A percentile compares a stretch with the other conserved stretches of the same genome.
These are phyloP conservation scores for Stylophora pistillata DNA, from an alignment of 64 coral and sea anemone species.

Conservation along the genomic window DNA sequence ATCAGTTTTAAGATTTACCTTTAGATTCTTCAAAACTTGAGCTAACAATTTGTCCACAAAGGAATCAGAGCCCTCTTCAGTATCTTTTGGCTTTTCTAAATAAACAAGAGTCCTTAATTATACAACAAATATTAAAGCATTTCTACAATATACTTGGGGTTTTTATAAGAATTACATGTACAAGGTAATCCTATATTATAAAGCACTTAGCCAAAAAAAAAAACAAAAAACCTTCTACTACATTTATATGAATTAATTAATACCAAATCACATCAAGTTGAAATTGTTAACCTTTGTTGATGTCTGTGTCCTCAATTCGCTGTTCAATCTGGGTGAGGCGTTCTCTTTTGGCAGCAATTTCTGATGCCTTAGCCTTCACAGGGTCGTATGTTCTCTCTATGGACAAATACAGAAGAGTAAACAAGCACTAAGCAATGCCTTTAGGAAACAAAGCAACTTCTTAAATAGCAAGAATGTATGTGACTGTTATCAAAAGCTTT, in stretches of 20 bases:
- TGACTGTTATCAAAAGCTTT: too few species aligned
- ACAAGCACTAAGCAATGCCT: not conserved
- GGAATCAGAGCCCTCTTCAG: conserved; percentile 57
- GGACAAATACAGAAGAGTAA: not conserved
- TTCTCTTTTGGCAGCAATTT: conserved; percentile 75
- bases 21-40: conserved; percentile 93
- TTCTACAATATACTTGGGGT: too few species aligned
- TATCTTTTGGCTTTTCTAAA: conserved; percentile 21
- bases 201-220: too few species aligned
- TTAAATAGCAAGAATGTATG: too few species aligned
- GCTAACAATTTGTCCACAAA: conserved; percentile 90
- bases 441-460: too few species aligned
- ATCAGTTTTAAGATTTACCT: conserved; percentile 42
- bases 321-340: conserved; percentile 77
- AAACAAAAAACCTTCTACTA: too few species aligned
- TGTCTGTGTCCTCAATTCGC: conserved; percentile 1
- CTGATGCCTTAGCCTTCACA: conserved; percentile 54
- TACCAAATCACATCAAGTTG: not conserved
- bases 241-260: too few species aligned
- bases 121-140: too few species aligned
- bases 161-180: too few species aligned
- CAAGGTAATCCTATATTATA: too few species aligned
- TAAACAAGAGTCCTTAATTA: not conserved
- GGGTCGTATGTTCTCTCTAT: conserved; percentile 79
- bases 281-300: not conserved